These are phyloP conservation scores for Polyommatus iphigenia DNA, from an alignment of 2,888 invertebrate genomes.

Conservation along the genomic window DNA sequence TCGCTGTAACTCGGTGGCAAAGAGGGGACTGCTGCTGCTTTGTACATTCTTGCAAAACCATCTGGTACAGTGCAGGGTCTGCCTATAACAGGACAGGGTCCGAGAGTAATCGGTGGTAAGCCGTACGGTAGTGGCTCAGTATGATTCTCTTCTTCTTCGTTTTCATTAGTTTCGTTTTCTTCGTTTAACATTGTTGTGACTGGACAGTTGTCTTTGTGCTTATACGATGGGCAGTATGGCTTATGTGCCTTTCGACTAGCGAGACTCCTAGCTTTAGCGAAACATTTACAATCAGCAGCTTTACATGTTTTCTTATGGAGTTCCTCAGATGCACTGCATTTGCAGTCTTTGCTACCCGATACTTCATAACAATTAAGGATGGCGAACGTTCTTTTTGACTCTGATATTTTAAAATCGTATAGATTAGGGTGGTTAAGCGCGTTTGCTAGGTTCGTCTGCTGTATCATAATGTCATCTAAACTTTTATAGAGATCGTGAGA, in stretches of 20 bases:
- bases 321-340: slow-evolving; percentile 63
- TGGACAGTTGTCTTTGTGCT: slow-evolving; percentile 65
- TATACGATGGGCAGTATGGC: slow-evolving; percentile 66
- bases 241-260: slow-evolving; percentile 61
- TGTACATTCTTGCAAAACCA: slow-evolving; percentile 73
- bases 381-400: slow-evolving; percentile 44
- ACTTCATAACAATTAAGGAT: slow-evolving; percentile 56
- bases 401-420: slow-evolving; percentile 47
- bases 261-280: slow-evolving; percentile 53
- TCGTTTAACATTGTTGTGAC: slow-evolving; percentile 56
- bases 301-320: slow-evolving; percentile 58
- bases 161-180: slow-evolving; percentile 57
- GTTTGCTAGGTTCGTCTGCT: not conserved
- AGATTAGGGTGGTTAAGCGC: slow-evolving; percentile 46
- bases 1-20: slow-evolving; percentile 65
- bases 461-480: not conserved
- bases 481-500: not conserved
- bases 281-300: slow-evolving; percentile 69
- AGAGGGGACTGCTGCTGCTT: slow-evolving; percentile 55
- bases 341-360: slow-evolving; percentile 64
- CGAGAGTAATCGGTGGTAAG: slow-evolving; percentile 66
- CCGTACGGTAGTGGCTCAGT: slow-evolving; percentile 68
- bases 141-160: slow-evolving; percentile 66
- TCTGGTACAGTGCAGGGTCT: slow-evolving; percentile 70
- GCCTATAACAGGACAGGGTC: slow-evolving; percentile 73